Evolutionary conservation across 2,888 invertebrate species (phyloP).

Genomic region (Protophormia terraenovae): DNA sequence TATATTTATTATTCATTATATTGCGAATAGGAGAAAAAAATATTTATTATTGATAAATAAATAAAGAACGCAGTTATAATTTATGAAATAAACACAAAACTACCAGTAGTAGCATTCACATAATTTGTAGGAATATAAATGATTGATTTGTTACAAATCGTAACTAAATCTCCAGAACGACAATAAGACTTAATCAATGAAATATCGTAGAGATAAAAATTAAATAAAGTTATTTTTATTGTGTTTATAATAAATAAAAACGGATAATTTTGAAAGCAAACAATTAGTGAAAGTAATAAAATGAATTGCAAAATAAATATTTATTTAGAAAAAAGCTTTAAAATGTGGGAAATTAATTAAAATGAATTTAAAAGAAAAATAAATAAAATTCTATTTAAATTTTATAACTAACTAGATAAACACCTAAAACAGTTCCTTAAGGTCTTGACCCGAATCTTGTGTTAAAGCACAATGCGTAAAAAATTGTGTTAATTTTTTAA

Average conservation of each 20-base stretch:
- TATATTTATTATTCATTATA: neutral
- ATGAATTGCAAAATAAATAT: neutral
- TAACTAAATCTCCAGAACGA: neutral
- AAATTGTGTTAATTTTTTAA: neutral
- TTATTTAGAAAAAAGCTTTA: neutral
- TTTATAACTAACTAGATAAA: no score
- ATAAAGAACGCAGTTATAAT: neutral
- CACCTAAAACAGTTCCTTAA: no score
- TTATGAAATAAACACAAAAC: neutral
- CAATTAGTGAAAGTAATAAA: neutral
- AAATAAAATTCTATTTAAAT: no score
- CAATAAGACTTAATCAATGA: neutral
- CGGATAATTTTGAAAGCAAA: no score
- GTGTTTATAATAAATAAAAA: no score
- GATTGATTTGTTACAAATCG: neutral
- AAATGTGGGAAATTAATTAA: no score
- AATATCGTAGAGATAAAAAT: neutral
- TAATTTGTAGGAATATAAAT: neutral
- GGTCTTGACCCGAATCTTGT: neutral
- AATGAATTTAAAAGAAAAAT: no score
- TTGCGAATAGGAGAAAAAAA: neutral
- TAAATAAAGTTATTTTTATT: no score
- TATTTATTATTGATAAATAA: neutral
- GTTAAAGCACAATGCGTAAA: neutral
- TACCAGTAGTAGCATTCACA: neutral